These are phyloP conservation scores for Conistra vaccinii DNA, from an alignment of 2,888 invertebrate genomes.

Conservation along the genomic window DNA sequence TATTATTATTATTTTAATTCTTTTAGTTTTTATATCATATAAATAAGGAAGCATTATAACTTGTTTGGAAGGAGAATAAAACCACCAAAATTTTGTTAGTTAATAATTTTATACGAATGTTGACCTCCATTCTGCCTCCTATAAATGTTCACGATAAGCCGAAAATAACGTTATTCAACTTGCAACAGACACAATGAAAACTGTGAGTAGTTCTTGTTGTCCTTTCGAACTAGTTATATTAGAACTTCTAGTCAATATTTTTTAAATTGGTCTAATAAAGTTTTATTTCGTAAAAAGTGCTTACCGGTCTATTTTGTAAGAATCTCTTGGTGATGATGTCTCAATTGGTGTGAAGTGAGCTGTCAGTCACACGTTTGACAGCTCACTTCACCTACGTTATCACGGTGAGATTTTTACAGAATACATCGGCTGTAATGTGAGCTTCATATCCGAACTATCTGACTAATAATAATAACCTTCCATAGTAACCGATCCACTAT, in stretches of 20 bases:
- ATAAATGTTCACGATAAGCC: slow-evolving; percentile 42
- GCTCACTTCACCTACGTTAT: background rate
- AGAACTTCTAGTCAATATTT: background rate
- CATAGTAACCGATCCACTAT: too few relatives aligned
- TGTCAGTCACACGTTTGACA: background rate
- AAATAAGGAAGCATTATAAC: too few relatives aligned
- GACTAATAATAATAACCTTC: too few relatives aligned
- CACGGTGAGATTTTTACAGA: background rate
- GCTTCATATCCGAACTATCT: background rate
- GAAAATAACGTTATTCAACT: slow-evolving; percentile 26
- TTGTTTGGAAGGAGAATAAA: slow-evolving; percentile 34
- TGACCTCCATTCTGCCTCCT: slow-evolving; percentile 33
- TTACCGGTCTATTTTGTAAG: background rate
- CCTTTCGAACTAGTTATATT: background rate
- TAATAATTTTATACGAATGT: slow-evolving; percentile 38
- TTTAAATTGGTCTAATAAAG: too few relatives aligned
- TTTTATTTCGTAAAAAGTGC: background rate
- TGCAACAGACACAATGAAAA: slow-evolving; percentile 48
- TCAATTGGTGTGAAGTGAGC: background rate
- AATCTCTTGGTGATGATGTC: background rate
- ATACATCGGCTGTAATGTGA: background rate
- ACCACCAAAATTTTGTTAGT: background rate
- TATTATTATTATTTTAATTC: too few relatives aligned
- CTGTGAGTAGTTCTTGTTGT: slow-evolving; percentile 36
- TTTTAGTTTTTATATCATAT: too few relatives aligned